phyloP scores from a whole-genome alignment of 2,113 vertebrate genomes.

The Xerus inauris region DNA sequence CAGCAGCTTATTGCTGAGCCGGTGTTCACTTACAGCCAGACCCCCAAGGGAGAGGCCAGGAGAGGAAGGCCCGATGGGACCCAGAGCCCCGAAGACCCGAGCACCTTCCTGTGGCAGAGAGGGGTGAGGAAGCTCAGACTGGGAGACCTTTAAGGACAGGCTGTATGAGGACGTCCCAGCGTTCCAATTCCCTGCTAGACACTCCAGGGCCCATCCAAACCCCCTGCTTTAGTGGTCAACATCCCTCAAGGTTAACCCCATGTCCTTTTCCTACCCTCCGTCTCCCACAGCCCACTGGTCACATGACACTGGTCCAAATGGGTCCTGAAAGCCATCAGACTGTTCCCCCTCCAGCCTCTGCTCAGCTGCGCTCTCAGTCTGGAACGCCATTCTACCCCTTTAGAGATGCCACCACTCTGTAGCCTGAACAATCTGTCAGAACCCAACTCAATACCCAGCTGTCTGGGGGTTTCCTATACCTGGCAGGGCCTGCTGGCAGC shows the following conservation, averaged over 20 bases:
- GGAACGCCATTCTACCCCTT: neutral
- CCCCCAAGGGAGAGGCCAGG: slow-evolving; percentile 86
- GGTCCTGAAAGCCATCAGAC: neutral
- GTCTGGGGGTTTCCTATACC: neutral
- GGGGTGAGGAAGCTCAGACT: neutral
- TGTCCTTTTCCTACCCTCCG: neutral
- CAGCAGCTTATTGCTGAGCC: slow-evolving; percentile 92
- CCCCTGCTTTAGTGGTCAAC: rapidly evolving
- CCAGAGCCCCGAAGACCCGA: slow-evolving; percentile 74
- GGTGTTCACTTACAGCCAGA: slow-evolving; percentile 78
- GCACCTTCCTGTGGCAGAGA: slow-evolving; percentile 61
- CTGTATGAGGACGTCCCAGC: rapidly evolving
- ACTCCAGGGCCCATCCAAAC: neutral
- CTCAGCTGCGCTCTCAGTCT: neutral
- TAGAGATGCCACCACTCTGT: neutral
- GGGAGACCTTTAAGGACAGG: neutral
- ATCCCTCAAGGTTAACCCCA: neutral
- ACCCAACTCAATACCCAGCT: neutral
- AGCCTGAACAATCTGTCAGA: neutral
- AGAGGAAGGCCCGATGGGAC: slow-evolving; percentile 85
- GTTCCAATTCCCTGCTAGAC: neutral
- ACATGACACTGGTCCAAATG: neutral
- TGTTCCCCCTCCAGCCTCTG: neutral
- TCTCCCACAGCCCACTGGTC: rapidly evolving
- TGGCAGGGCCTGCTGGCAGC: neutral